These are phyloP conservation scores for Sinotaia quadrata DNA, from an alignment of 2,888 invertebrate species.

Conservation along the genomic window DNA sequence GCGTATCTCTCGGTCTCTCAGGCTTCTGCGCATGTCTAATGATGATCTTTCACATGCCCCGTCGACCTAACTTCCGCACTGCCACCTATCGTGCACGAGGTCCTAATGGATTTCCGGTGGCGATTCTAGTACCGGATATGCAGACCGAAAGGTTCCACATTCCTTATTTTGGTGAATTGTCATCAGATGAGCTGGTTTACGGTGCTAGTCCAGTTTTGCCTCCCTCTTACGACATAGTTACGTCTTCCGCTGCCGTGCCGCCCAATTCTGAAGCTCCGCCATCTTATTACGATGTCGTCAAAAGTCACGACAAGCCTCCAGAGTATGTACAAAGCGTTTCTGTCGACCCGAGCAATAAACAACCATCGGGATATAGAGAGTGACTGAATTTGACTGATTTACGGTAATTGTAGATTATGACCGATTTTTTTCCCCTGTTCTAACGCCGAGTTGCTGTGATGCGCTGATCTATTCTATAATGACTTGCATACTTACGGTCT, in stretches of 20 bases:
- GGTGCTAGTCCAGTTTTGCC: constrained; percentile 11
- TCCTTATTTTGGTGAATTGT: constrained; percentile 20
- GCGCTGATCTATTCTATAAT: too few species aligned
- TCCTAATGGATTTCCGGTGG: constrained; percentile 2
- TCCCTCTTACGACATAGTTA: constrained; percentile 20
- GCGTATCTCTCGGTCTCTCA: constrained; percentile 2
- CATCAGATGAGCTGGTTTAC: constrained; percentile 4
- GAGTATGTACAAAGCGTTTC: too few species aligned
- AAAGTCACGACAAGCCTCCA: too few species aligned
- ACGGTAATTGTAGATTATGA: too few species aligned
- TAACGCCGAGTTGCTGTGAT: too few species aligned
- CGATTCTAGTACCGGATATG: neutral
- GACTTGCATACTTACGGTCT: too few species aligned
- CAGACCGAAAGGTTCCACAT: neutral
- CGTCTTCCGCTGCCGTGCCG: neutral
- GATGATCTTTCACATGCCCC: constrained; percentile 2
- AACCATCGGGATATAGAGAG: too few species aligned
- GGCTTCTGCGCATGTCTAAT: constrained; percentile 14
- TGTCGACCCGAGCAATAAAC: too few species aligned
- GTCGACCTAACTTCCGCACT: neutral
- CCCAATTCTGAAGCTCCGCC: constrained; percentile 5
- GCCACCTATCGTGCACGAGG: neutral
- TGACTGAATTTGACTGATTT: too few species aligned
- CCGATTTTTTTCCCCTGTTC: too few species aligned
- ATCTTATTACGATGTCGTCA: constrained; percentile 6